Evolutionary conservation across 64 coral and sea anemone species (phyloP), one percentile per base, ranked within the genome.

Genomic region (Montipora capricornis): DNA sequence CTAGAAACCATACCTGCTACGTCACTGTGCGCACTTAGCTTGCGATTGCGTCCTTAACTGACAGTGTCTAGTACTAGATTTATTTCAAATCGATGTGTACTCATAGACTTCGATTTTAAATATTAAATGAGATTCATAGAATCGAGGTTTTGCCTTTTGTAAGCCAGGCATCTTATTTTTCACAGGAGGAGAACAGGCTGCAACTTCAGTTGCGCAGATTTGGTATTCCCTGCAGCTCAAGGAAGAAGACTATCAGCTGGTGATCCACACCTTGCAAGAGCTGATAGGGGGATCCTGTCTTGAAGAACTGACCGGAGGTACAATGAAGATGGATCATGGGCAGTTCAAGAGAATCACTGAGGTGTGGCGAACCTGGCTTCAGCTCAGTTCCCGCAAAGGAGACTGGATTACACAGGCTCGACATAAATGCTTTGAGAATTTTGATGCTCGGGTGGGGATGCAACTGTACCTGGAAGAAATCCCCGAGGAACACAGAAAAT

Each of bases 191-290:
- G 73, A 77, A 12, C n/a, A 79, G 37, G 76, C 68, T 3, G 91
- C 91, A 71, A 37, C 50, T 22, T 93, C 83, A 16, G 91, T 93
- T 44, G 79, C 83, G 8, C 91, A 93, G 59, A 87, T 93, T 60
- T 93, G 91, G 91, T 93, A 93, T 87, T 93, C 91, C 6, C 67
- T 93, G 83, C 49, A 53, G 4, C 81, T 93, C 19, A 87, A 74
- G 11, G 55, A 78, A 67, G 8, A 80, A 24, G 83, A 87, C 57
- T 75, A 87, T 11, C 51, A 80, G 73, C 61, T 93, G 26, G 59
- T 93, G 10, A 14, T 87, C 4, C 17, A 16, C 16, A 24, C 44
- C 5, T 46, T 93, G 3, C 45, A 66, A 78, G 91, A 93, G 26
- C 46, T 93, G 44, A 79, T 59, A 71, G 22, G 71, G 14, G 59